A percentile compares a stretch with the other conserved stretches of the same genome.
Conservation (phyloP, 2,113 vertebrate genomes). For the Gila orcuttii region DNA sequence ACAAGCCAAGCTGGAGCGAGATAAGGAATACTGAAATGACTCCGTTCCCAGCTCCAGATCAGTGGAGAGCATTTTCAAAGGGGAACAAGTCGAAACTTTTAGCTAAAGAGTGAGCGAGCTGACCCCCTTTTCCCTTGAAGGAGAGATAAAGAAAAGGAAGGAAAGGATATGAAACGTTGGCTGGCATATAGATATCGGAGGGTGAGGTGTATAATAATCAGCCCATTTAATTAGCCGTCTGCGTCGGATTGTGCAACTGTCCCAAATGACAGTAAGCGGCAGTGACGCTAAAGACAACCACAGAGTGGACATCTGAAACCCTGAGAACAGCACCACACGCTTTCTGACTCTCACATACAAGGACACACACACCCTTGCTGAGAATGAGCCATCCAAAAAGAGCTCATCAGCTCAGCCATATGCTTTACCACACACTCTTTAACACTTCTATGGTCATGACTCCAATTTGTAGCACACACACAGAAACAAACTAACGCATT, state of each 20-base stretch:
- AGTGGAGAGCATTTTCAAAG: conserved; percentile 3
- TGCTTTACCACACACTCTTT: conserved; percentile 42
- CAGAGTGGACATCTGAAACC: conserved; percentile 58
- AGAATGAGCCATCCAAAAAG: conserved; percentile 33
- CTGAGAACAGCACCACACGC: conserved; percentile 4
- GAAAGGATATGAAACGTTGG: conserved; percentile 24
- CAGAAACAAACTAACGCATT: conserved; percentile 6
- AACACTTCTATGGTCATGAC: conserved; percentile 19
- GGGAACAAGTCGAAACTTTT: conserved; percentile 5
- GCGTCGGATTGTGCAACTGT: conserved; percentile 48
- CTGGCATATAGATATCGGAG: not conserved
- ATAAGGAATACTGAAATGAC: conserved; percentile 53
- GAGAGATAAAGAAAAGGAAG: conserved; percentile 24
- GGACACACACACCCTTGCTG: conserved; percentile 44
- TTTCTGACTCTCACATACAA: conserved; percentile 15
- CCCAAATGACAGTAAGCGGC: conserved; percentile 61
- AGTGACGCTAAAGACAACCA: conserved; percentile 52
- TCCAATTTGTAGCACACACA: conserved; percentile 41
- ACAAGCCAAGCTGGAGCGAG: conserved; percentile 69
- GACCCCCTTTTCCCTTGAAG: conserved; percentile 22
- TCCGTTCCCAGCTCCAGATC: conserved; percentile 15
- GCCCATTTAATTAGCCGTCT: conserved; percentile 57
- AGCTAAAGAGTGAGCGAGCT: not conserved
- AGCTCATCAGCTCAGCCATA: conserved; percentile 52
- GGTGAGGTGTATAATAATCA: conserved; percentile 48